phyloP scores from a whole-genome alignment of 1,140 invertebrate genomes.

The Leptinotarsa lineolata region DNA sequence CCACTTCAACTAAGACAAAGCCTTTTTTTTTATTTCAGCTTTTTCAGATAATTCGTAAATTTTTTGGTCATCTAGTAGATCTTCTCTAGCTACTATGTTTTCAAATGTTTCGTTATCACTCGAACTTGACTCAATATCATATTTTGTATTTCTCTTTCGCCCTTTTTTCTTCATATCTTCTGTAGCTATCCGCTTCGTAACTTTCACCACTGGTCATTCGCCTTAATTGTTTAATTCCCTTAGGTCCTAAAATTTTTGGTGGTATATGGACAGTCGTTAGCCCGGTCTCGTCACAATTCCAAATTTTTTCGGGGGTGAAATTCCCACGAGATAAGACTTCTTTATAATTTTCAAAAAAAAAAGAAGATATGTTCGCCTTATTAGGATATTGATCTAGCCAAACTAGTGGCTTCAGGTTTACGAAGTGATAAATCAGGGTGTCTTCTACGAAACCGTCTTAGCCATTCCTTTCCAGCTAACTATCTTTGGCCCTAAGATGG shows the following conservation, averaged over 20 bases:
- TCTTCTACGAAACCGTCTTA: slow-evolving; percentile 39
- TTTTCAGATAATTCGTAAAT: too few relatives aligned
- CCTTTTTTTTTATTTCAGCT: too few relatives aligned
- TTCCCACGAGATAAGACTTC: slow-evolving; percentile 37
- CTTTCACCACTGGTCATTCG: slow-evolving; percentile 45
- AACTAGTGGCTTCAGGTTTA: slow-evolving; percentile 44
- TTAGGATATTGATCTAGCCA: slow-evolving; percentile 38
- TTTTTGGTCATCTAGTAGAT: too few relatives aligned
- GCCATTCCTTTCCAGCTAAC: slow-evolving; percentile 37
- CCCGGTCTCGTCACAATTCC: slow-evolving; percentile 40
- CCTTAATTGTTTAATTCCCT: slow-evolving; percentile 51
- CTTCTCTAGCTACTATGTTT: too few relatives aligned
- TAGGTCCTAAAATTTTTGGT: slow-evolving; percentile 38
- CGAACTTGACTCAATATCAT: too few relatives aligned
- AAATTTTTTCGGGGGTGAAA: slow-evolving; percentile 40
- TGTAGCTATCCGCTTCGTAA: too few relatives aligned
- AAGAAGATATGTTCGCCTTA: slow-evolving; percentile 33
- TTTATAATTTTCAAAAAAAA: slow-evolving; percentile 31
- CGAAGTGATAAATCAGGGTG: slow-evolving; percentile 50
- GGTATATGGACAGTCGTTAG: slow-evolving; percentile 37
- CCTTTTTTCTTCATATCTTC: too few relatives aligned
- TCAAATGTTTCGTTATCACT: too few relatives aligned
- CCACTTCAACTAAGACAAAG: too few relatives aligned
- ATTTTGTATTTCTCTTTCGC: too few relatives aligned
- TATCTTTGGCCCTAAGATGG: slow-evolving; percentile 14